These are phyloP conservation scores for Podilymbus podiceps DNA, from an alignment of 2,113 vertebrate species.

Conservation along the genomic window DNA sequence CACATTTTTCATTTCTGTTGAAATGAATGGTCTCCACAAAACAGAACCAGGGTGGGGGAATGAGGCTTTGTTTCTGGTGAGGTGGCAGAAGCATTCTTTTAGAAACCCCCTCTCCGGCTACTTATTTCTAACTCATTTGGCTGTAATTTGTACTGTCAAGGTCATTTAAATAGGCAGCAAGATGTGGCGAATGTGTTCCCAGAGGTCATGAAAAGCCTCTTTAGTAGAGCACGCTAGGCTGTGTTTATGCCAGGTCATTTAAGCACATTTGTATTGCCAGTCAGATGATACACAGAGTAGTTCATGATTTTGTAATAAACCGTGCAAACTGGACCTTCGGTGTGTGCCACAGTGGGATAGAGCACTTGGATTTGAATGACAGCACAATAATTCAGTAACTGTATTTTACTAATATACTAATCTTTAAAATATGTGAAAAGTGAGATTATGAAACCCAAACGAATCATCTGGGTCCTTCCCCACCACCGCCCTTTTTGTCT, in stretches of 20 bases:
- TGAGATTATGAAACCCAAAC: not conserved
- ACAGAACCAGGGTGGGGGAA: not conserved
- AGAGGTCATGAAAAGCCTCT: constrained; percentile 66
- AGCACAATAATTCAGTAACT: not conserved
- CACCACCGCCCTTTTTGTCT: not conserved
- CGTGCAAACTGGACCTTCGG: not conserved
- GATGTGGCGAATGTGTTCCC: constrained; percentile 43
- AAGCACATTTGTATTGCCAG: constrained; percentile 50
- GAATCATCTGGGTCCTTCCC: not conserved
- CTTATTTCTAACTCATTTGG: constrained; percentile 42
- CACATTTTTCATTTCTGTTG: constrained; percentile 53
- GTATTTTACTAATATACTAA: not conserved
- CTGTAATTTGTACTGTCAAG: constrained; percentile 56
- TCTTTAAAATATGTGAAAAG: constrained; percentile 2
- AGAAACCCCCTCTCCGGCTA: not conserved
- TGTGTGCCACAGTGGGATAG: not conserved
- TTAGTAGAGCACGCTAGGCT: constrained; percentile 29
- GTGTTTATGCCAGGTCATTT: constrained; percentile 56
- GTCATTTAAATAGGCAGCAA: constrained; percentile 61
- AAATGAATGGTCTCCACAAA: constrained; percentile 26
- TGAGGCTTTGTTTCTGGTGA: constrained; percentile 31
- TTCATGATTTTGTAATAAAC: constrained; percentile 38
- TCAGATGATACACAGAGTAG: constrained; percentile 11
- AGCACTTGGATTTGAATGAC: not conserved
- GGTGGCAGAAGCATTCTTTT: not conserved